These are phyloP conservation scores for Caracal caracal DNA, from an alignment of 2,113 vertebrate genomes.

Conservation along the genomic window DNA sequence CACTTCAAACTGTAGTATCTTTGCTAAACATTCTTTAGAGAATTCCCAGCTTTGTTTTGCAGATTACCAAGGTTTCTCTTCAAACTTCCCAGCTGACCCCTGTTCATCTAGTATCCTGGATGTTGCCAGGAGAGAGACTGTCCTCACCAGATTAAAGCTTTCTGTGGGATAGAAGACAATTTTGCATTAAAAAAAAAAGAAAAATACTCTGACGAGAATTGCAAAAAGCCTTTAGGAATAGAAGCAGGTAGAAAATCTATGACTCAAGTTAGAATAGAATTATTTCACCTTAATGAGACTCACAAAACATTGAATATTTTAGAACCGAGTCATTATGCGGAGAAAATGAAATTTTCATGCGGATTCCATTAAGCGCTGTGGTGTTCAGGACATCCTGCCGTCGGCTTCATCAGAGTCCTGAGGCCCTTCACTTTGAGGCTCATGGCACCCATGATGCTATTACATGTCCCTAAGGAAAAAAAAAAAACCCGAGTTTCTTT, in stretches of 20 bases:
- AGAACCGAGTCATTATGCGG: background rate
- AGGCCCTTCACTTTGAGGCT: background rate
- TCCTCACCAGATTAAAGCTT: constrained; percentile 62
- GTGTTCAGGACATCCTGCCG: background rate
- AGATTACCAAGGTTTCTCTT: constrained; percentile 73
- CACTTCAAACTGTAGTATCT: constrained; percentile 75
- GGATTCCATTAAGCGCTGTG: background rate
- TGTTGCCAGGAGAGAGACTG: constrained; percentile 73
- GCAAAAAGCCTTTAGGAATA: constrained; percentile 56
- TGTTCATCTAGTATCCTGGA: constrained; percentile 31
- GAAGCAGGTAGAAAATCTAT: constrained; percentile 62
- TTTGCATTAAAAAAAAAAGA: constrained; percentile 26
- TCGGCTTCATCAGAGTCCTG: background rate
- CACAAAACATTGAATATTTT: constrained; percentile 39
- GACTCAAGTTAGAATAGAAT: constrained; percentile 41
- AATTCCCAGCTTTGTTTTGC: constrained; percentile 78
- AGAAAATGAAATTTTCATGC: constrained; percentile 57
- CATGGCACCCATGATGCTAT: accelerated
- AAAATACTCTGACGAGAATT: constrained; percentile 20
- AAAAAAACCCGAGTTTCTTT: background rate
- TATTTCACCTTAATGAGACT: constrained; percentile 57
- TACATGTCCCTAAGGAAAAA: background rate
- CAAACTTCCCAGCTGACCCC: constrained; percentile 69
- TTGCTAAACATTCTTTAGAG: constrained; percentile 76
- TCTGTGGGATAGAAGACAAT: constrained; percentile 41